These are phyloP conservation scores for Yponomeuta evonymella DNA, from an alignment of 2,888 invertebrate species.

Conservation along the genomic window DNA sequence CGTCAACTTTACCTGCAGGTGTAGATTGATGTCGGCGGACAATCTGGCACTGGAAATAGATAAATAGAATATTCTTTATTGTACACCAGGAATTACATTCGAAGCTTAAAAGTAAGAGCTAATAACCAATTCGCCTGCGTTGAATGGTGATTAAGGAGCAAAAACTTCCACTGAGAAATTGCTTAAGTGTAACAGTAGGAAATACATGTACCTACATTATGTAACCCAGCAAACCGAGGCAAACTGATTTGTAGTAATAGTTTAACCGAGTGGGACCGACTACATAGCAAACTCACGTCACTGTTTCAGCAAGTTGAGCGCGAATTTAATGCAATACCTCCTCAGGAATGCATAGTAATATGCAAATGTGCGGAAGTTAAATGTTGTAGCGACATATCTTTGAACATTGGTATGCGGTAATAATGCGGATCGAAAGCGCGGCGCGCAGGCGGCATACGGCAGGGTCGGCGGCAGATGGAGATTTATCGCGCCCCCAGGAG, in stretches of 20 bases:
- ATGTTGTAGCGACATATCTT: conserved; percentile 9
- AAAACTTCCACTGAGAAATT: too few relatives aligned
- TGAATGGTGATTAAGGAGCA: too few relatives aligned
- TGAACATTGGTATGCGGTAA: conserved; percentile 15
- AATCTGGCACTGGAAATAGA: too few relatives aligned
- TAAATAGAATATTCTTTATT: too few relatives aligned
- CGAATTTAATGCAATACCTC: conserved; percentile 1
- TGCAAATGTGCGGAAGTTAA: conserved; percentile 12
- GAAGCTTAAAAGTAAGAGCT: too few relatives aligned
- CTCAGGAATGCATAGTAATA: conserved; percentile 13
- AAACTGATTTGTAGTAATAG: conserved; percentile 62
- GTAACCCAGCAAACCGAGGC: conserved; percentile 36
- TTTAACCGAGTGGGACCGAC: conserved; percentile 52
- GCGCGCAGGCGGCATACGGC: not conserved
- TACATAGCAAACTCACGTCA: conserved; percentile 40
- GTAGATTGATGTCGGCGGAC: too few relatives aligned
- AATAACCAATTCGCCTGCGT: too few relatives aligned
- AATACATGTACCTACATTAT: too few relatives aligned
- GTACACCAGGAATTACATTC: too few relatives aligned
- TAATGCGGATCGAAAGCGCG: conserved; percentile 10
- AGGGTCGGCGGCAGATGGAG: conserved; percentile 56
- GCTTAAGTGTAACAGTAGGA: too few relatives aligned
- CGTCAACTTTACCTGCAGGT: too few relatives aligned
- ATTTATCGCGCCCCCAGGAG: conserved; percentile 72
- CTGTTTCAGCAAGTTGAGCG: not conserved